Base-by-base conservation (phyloP, 2,797 vertebrate species). In the Semaprochilodus insignis region DNA sequence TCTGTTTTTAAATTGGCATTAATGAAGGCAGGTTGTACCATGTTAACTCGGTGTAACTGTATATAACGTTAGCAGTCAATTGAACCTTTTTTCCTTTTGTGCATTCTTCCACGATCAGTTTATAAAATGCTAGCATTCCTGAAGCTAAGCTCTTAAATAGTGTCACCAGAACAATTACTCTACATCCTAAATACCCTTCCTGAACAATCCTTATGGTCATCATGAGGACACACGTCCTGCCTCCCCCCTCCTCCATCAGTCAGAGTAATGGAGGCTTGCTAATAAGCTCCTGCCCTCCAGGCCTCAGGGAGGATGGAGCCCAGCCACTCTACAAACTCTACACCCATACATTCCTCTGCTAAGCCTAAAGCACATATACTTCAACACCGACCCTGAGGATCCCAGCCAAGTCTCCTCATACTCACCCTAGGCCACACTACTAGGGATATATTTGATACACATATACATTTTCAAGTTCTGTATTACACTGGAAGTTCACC, bases 241-340 rank as follows among this genome's bases (percentile, higher is more conserved):
- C 44, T 13, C 78, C 27, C 1, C 67, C 51, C 40, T 72, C 57
- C 60, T 52, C 70, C 59, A 36, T 59, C 27, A 78, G 48, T 57
- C 23, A 63, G 51, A 63, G 31, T 77, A 74, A 81, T 70, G 55
- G 70, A 86, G 65, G 75, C 66, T 81, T 31, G 63, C 59, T 81
- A 81, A 81, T 74, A 74, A 82, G 70, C 67, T 77, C 59, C 54
- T 69, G 67, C 59, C 78, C 75, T 81, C 48, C 1, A 69, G 76
- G 80, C 54, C 40, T 44, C 40, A 62, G 62, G 40, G 67, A 78
- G 52, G 40, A 74, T 70, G 57, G 62, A 70, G 36, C 54, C 52
- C 65, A 79, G 71, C 60, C 52, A n/a, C 77, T 73, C 69, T 81
- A 70, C 70, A 17, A 16, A 54, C 16, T 54, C 21, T 8, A 17